A percentile compares a stretch with the other conserved stretches of the same genome.
Evolutionary conservation across 2,888 invertebrate genomes (phyloP).

Genomic region (Apamea sordens): DNA sequence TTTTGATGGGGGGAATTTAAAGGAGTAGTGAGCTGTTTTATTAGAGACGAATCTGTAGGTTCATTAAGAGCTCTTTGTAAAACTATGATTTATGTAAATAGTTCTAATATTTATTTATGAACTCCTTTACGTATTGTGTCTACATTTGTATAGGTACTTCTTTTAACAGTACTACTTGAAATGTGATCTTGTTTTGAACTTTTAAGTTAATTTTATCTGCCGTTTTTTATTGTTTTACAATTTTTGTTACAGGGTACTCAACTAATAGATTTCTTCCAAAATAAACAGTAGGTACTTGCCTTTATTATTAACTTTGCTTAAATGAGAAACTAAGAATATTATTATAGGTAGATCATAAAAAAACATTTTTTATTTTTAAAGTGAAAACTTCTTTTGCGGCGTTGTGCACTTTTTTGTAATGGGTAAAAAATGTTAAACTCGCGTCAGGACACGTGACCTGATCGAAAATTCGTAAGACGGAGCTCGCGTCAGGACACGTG

Average conservation of each 20-base stretch:
- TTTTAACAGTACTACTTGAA: neutral
- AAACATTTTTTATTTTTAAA: neutral
- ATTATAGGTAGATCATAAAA: neutral
- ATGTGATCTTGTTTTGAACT: neutral
- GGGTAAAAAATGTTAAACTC: too few relatives aligned
- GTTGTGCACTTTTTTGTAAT: too few relatives aligned
- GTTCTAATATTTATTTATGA: slow-evolving; percentile 30
- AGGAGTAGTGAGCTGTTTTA: slow-evolving; percentile 50
- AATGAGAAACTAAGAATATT: neutral
- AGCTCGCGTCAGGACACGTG: too few relatives aligned
- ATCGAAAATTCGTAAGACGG: too few relatives aligned
- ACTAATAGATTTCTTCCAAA: neutral
- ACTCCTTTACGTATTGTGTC: neutral
- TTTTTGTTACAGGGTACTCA: neutral
- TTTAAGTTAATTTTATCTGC: neutral
- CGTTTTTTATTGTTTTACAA: neutral
- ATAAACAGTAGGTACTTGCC: neutral
- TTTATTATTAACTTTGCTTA: neutral
- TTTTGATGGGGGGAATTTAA: slow-evolving; percentile 66
- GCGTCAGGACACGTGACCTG: too few relatives aligned
- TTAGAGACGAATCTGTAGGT: slow-evolving; percentile 25
- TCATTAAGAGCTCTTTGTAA: slow-evolving; percentile 43
- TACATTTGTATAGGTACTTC: neutral
- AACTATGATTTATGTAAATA: slow-evolving; percentile 39
- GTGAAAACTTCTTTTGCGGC: too few relatives aligned